Base-by-base conservation (phyloP, 64 coral and sea anemone genomes). In the Hydrozoanthus tunicans region DNA sequence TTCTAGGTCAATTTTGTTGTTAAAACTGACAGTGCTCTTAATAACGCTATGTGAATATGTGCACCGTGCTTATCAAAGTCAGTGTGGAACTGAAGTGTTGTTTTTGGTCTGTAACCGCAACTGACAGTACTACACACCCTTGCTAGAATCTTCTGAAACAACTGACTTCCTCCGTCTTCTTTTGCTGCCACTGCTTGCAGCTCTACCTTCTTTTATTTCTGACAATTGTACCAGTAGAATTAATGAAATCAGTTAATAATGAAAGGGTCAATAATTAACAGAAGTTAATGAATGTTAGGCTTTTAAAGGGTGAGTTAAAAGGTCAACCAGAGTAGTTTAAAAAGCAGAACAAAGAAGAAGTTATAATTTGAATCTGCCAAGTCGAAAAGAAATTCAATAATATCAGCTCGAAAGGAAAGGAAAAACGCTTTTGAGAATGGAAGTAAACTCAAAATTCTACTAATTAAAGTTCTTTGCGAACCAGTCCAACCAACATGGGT, bases 131-230 rank as follows among this genome's bases (percentile, higher is more conserved):
- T 75, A 75, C 84, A 88, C 84, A 88, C 84, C 84, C 84, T 88
- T 88, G 84, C 67, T 73, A 73, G 84, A 88, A 74, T 88, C 84
- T 74, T 88, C 84, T 12, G 84, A 88, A 88, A 88, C 84, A 88
- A 88, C 56, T 73, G 84, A 88, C 51, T 67, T 69, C 26, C 84
- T 56, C 20, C 84, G 84, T 75, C 68, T 88, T 88, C 84, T 88
- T 12, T 32, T 75, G 55, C 60, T 81, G 58, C 5, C 20, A 54
- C 84, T 75, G 69, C 68, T 88, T 72, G 56, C 13, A 74, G 24
- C 68, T 59, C 25, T 88, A 73, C 54, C 55, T 72, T 73, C 64
- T 69, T 6, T 9, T 69, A 10, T 85, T 85, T 85, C 84, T 62
- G 84, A 88, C 56, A 74, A 59, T 73, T 73, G 53, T 67, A 5